Conservation (phyloP, 1,140 invertebrate genomes). For the Alviniconcha marisindica region DNA sequence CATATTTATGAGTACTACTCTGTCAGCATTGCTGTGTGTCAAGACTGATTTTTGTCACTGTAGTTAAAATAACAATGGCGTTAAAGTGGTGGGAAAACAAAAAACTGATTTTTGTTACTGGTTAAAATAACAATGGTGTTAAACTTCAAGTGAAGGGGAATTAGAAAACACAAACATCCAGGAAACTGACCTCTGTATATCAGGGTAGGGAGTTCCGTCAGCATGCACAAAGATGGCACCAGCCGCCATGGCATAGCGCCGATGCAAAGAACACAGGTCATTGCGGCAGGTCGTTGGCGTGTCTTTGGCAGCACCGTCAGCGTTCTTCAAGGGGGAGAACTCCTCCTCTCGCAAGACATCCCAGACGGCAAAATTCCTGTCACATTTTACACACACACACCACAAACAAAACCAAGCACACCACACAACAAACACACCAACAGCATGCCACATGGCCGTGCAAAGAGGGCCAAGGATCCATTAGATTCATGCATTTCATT, state of each 20-base stretch:
- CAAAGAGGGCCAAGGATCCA: neutral
- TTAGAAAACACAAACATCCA: neutral
- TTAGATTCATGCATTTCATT: neutral
- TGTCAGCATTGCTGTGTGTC: too few relatives aligned
- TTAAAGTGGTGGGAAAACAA: neutral
- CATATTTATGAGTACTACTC: too few relatives aligned
- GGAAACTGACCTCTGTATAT: conserved; percentile 77
- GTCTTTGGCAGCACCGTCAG: conserved; percentile 90
- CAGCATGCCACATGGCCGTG: neutral
- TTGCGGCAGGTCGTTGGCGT: conserved; percentile 90
- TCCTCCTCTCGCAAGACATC: conserved; percentile 95
- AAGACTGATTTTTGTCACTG: too few relatives aligned
- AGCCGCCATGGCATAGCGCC: conserved; percentile 87
- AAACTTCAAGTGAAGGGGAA: neutral
- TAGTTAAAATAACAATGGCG: neutral
- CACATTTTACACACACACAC: conserved; percentile 64
- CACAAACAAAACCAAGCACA: conserved; percentile 59
- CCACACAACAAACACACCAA: neutral
- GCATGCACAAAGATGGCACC: conserved; percentile 84
- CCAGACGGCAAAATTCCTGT: conserved; percentile 91
- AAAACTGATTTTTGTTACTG: neutral
- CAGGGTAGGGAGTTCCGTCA: conserved; percentile 76
- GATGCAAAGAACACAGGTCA: conserved; percentile 89
- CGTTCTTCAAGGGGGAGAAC: conserved; percentile 98
- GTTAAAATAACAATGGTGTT: neutral